A percentile compares a stretch with the other conserved stretches of the same genome.
phyloP scores from a whole-genome alignment of 2,888 invertebrate genomes.

The Nebria brevicollis region DNA sequence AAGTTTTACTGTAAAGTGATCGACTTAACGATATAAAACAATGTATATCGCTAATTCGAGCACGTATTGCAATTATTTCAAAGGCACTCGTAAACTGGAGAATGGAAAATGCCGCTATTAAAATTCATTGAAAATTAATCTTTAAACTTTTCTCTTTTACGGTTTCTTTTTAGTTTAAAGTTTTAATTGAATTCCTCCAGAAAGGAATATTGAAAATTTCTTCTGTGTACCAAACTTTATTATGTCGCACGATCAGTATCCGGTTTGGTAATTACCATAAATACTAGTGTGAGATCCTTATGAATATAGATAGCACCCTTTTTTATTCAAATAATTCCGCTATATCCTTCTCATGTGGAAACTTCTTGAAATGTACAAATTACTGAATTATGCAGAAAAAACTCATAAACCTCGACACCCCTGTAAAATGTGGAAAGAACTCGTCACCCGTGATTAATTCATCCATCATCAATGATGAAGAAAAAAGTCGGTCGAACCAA shows the following conservation, averaged over 20 bases:
- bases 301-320: not conserved
- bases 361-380: slow-evolving; percentile 29
- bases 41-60: not conserved
- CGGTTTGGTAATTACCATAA: not conserved
- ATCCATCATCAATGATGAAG: slow-evolving; percentile 1
- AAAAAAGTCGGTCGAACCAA: not conserved
- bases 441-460: not conserved
- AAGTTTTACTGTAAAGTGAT: no score
- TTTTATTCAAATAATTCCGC: no score
- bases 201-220: not conserved
- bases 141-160: slow-evolving; percentile 39
- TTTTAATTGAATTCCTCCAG: slow-evolving; percentile 41
- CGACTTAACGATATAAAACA: not conserved
- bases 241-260: not conserved
- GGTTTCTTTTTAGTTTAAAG: slow-evolving; percentile 30
- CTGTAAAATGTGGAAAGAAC: not conserved
- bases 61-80: slow-evolving; percentile 9
- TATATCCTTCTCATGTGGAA: no score
- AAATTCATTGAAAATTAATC: slow-evolving; percentile 47
- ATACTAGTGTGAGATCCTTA: not conserved
- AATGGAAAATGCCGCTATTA: slow-evolving; percentile 41
- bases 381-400: slow-evolving; percentile 39
- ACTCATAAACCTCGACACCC: slow-evolving; percentile 16
- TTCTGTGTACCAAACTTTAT: not conserved
- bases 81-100: not conserved